Evolutionary conservation across 2,113 vertebrate genomes (phyloP), one percentile per base, ranked within the genome.

Genomic region (Bothrops jararaca): DNA sequence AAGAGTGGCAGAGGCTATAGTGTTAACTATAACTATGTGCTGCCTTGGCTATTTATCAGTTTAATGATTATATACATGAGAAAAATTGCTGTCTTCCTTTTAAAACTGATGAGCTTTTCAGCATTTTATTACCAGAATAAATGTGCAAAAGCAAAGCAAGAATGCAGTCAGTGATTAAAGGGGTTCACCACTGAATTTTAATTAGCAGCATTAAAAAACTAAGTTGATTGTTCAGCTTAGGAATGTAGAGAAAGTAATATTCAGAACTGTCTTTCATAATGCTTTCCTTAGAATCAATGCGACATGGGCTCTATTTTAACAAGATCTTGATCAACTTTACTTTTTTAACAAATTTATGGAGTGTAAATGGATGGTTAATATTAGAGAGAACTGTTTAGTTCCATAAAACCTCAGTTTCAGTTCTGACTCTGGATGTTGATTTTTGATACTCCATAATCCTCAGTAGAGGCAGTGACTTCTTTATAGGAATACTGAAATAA

Each of bases 61-160:
- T 97, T 96, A 96, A 96, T 95, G 95, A 94, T 95, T 95, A 95
- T 85, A 91, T 94, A 92, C 95, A 94, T 0, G 87, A 96, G 93
- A 95, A 95, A 95, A 96, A 95, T 92, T 93, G 94, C 91, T 92
- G 91, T 91, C 93, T 96, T 92, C 93, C 94, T 96, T 97, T 93
- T 91, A 90, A 91, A 53, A 93, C 92, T 95, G 95, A 97, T 95
- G 94, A 97, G 96, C 94, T 95, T 93, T 96, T 97, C 95, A 95
- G 91, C 86, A 89, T 93, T 90, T 95, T 96, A 96, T 96, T 94
- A 93, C 95, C 42, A 95, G 95, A 96, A 96, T 95, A 97, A 94
- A 97, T 95, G 95, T 93, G 94, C 96, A 96, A 96, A 92, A 93
- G 93, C 95, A 97, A 97, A 97, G 95, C 95, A 96, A 95, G 92